phyloP scores from a whole-genome alignment of 2,888 invertebrate genomes.

The Eustalomyia histrio region DNA sequence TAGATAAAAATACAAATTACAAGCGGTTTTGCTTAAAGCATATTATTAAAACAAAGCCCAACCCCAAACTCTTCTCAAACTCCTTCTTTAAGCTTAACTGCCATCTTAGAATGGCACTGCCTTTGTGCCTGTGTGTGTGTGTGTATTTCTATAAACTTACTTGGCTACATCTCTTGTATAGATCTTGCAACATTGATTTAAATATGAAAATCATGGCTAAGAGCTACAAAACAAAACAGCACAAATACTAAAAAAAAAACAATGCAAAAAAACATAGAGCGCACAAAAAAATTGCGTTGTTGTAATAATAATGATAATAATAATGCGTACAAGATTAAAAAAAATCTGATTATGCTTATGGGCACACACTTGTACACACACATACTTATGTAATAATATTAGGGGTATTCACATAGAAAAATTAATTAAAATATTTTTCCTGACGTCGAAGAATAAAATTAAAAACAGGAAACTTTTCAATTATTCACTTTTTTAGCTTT shows the following conservation, averaged over 20 bases:
- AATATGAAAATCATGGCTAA: conserved; percentile 65
- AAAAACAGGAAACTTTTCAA: too few species aligned
- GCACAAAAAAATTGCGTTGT: conserved; percentile 56
- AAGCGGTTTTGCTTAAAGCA: conserved; percentile 65
- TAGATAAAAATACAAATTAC: conserved; percentile 67
- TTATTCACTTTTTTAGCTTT: too few species aligned
- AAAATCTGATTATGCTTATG: conserved; percentile 67
- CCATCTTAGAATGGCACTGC: background rate
- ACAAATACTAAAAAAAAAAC: conserved; percentile 37
- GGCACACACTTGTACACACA: conserved; percentile 57
- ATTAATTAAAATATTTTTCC: too few species aligned
- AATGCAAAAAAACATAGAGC: conserved; percentile 28
- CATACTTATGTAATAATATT: conserved; percentile 26
- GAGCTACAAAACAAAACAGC: conserved; percentile 53
- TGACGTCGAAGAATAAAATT: too few species aligned
- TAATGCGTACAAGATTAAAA: conserved; percentile 70
- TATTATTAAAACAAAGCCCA: conserved; percentile 58
- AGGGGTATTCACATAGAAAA: conserved; percentile 9
- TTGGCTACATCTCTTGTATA: conserved; percentile 54
- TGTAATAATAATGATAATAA: conserved; percentile 69
- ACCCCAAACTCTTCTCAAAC: conserved; percentile 42
- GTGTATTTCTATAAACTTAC: background rate
- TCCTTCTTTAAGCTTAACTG: conserved; percentile 54
- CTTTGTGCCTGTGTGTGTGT: conserved; percentile 12
- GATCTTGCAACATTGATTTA: conserved; percentile 66